These are phyloP conservation scores for Leptonema lineaticorne DNA, from an alignment of 1,140 invertebrate species.

Conservation along the genomic window DNA sequence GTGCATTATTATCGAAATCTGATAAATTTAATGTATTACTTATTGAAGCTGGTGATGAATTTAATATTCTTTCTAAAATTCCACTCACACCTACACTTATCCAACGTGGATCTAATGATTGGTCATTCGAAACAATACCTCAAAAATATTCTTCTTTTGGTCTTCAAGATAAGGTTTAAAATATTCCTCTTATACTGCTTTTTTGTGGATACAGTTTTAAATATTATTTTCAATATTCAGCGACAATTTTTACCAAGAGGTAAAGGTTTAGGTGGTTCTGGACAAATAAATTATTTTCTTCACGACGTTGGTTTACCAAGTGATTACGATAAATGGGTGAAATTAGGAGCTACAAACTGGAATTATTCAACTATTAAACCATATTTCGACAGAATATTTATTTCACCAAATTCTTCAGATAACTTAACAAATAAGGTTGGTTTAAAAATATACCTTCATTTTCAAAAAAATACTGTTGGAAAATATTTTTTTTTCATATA, in stretches of 20 bases:
- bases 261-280: slow-evolving; percentile 69
- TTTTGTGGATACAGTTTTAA: background rate
- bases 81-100: slow-evolving; percentile 66
- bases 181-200: background rate
- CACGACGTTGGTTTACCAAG: slow-evolving; percentile 63
- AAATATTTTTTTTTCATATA: background rate
- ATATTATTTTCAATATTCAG: slow-evolving; percentile 44
- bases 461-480: too few relatives aligned
- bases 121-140: slow-evolving; percentile 62
- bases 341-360: slow-evolving; percentile 59
- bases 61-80: slow-evolving; percentile 62
- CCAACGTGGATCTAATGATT: slow-evolving; percentile 65
- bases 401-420: background rate
- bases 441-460: background rate
- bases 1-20: slow-evolving; percentile 65
- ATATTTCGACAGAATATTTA: slow-evolving; percentile 28
- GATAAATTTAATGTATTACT: slow-evolving; percentile 63
- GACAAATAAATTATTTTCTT: slow-evolving; percentile 68
- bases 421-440: background rate
- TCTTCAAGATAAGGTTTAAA: slow-evolving; percentile 57
- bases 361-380: slow-evolving; percentile 42
- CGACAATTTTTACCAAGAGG: slow-evolving; percentile 65
- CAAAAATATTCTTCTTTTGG: slow-evolving; percentile 68
- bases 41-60: slow-evolving; percentile 70
- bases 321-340: slow-evolving; percentile 62